These are phyloP conservation scores for Bettongia penicillata DNA, from an alignment of 2,113 vertebrate genomes.

Conservation along the genomic window DNA sequence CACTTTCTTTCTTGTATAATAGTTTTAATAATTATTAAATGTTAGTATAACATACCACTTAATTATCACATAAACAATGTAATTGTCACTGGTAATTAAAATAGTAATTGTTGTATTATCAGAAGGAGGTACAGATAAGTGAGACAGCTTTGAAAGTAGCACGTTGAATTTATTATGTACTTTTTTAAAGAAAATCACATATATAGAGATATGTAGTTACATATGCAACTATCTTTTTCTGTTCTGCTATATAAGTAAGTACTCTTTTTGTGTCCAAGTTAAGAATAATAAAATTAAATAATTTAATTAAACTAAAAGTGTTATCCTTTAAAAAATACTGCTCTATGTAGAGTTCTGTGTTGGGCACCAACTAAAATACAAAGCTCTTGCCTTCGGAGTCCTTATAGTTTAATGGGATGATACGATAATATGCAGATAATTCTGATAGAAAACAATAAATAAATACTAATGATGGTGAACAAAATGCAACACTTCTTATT, in stretches of 20 bases:
- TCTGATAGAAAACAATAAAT: not conserved
- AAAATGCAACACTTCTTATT: not conserved
- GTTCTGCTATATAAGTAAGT: not conserved
- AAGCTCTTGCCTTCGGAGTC: not conserved
- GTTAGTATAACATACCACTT: too few relatives aligned
- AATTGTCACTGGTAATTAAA: too few relatives aligned
- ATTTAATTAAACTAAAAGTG: not conserved
- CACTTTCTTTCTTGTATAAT: too few relatives aligned
- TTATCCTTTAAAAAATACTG: not conserved
- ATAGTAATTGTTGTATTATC: too few relatives aligned
- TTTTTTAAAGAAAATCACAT: not conserved
- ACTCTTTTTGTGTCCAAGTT: not conserved
- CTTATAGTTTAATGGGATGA: not conserved
- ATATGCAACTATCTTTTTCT: not conserved
- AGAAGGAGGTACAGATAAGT: not conserved
- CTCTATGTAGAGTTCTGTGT: not conserved
- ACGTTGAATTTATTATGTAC: not conserved
- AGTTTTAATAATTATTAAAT: too few relatives aligned
- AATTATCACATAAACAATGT: too few relatives aligned
- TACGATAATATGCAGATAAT: not conserved
- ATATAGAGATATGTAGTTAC: not conserved
- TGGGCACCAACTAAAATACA: not conserved
- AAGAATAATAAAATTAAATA: not conserved
- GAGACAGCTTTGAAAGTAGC: not conserved
- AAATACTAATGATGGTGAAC: not conserved